Evolutionary conservation across 2,797 vertebrate genomes (phyloP).

Genomic region (Danio tinwini): DNA sequence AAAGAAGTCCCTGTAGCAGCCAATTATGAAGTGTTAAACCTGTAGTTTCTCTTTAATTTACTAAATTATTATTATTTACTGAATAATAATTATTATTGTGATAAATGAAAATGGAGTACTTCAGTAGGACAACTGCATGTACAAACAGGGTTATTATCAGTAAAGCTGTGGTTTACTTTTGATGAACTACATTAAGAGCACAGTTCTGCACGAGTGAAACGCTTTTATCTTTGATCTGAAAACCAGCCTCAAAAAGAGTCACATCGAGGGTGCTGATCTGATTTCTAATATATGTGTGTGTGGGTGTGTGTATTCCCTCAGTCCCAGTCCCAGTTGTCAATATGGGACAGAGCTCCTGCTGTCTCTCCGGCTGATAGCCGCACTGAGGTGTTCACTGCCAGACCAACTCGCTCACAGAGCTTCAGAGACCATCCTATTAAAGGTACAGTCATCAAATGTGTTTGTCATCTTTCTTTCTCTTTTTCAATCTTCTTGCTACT

Average conservation of each 20-base stretch:
- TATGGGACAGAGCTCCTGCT: slow-evolving; percentile 77
- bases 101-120: no score
- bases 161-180: neutral
- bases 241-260: slow-evolving; percentile 12
- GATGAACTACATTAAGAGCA: neutral
- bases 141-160: no score
- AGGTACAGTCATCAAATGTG: slow-evolving; percentile 65
- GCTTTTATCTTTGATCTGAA: slow-evolving; percentile 19
- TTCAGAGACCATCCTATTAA: slow-evolving; percentile 79
- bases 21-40: no score
- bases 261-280: neutral
- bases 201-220: neutral
- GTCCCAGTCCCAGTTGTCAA: slow-evolving; percentile 77
- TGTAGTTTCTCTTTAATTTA: no score
- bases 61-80: no score
- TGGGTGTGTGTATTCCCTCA: slow-evolving; percentile 59
- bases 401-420: slow-evolving; percentile 80
- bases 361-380: slow-evolving; percentile 86
- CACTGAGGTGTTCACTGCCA: slow-evolving; percentile 85
- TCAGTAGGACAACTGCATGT: no score
- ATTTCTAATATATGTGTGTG: neutral
- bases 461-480: neutral
- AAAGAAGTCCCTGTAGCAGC: neutral
- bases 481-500: slow-evolving; percentile 53
- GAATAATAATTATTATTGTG: no score